These are phyloP conservation scores for Drosophila monieri DNA, from an alignment of 2,888 invertebrate genomes.

Conservation along the genomic window DNA sequence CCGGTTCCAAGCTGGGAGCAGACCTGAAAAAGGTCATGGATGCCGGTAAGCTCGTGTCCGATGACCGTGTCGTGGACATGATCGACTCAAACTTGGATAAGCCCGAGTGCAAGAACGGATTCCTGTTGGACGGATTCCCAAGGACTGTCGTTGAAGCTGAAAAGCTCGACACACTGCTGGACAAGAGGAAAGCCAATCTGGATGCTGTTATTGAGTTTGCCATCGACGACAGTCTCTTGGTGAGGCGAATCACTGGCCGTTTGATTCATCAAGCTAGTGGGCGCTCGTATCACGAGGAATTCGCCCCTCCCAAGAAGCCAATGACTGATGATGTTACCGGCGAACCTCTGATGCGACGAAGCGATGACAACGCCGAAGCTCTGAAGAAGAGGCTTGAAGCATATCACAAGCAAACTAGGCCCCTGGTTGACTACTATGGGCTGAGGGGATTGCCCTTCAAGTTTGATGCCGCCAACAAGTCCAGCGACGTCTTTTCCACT, in stretches of 20 bases:
- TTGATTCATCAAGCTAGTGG: constrained; percentile 95
- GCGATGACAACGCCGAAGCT: constrained; percentile 97
- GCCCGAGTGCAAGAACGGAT: constrained; percentile 96
- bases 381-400: constrained; percentile 93
- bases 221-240: constrained; percentile 94
- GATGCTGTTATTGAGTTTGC: constrained; percentile 98
- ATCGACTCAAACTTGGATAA: constrained; percentile 95
- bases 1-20: constrained; percentile 93
- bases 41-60: constrained; percentile 95
- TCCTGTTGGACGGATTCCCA: constrained; percentile 98
- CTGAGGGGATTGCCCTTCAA: constrained; percentile 91
- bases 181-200: constrained; percentile 90
- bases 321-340: constrained; percentile 98
- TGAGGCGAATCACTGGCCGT: constrained; percentile 95
- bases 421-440: constrained; percentile 95
- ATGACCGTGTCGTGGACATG: constrained; percentile 97
- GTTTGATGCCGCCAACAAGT: constrained; percentile 92
- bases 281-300: constrained; percentile 98
- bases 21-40: constrained; percentile 95
- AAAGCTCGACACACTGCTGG: constrained; percentile 95
- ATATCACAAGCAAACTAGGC: constrained; percentile 96
- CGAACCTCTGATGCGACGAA: constrained; percentile 93
- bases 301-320: constrained; percentile 94
- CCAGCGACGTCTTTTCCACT: constrained; percentile 91
- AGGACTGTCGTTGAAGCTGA: constrained; percentile 97